Evolutionary conservation across 2,113 vertebrate genomes (phyloP), one percentile per base, ranked within the genome.

Genomic region (Ginglymostoma cirratum): DNA sequence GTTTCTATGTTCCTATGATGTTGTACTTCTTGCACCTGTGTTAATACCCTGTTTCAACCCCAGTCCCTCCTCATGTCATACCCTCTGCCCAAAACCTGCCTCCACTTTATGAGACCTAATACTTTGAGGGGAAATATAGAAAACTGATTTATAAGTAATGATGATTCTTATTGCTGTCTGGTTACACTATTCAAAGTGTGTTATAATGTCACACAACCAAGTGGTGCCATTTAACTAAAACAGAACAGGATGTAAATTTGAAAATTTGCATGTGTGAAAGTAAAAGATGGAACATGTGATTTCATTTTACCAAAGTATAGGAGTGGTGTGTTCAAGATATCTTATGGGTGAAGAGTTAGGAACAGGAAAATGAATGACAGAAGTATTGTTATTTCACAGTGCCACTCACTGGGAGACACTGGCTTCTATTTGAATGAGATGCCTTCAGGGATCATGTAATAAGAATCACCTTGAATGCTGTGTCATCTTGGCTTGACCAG

Each of bases 401-500:
- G 97, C 97, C 97, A 97, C 97, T 97, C 97, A 96, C 96, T 97
- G 98, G 97, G 97, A 97, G 97, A 97, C 97, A 97, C 97, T 97
- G 97, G 97, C 97, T 97, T 97, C 97, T 96, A 96, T 86, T 97
- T 98, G 97, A 98, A 98, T 98, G 97, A 98, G 98, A 98, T 97
- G 97, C 97, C 98, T 98, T 98, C 97, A 98, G 97, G 98, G 98
- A 98, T 98, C 98, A 98, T 97, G 97, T 97, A 97, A 97, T 98
- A 97, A 98, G 97, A 98, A 98, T 98, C 97, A 97, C 97, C 69
- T 96, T 96, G 97, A 98, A 98, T 98, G 97, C 97, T 96, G 97
- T 98, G 98, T 98, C 98, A 97, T 98, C 97, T 98, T 96, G 97
- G 98, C 98, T 98, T 98, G 98, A 98, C 98, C 98, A 98, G 97